phyloP scores from a whole-genome alignment of 2,113 vertebrate species.

The Columbina picui region DNA sequence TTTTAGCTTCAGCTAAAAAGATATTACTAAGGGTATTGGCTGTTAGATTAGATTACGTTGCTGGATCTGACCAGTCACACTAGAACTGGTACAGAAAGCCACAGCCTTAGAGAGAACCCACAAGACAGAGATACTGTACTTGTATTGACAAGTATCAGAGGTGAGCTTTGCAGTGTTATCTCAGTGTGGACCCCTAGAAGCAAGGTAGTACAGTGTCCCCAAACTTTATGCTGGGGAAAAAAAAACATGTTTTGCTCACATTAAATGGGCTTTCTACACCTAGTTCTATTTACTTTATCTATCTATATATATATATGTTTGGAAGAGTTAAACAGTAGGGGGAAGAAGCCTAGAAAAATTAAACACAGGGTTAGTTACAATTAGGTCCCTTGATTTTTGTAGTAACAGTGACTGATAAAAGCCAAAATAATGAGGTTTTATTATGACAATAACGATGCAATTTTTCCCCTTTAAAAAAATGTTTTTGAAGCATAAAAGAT shows the following conservation, averaged over 20 bases:
- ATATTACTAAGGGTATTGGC: background rate
- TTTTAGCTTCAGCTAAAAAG: background rate
- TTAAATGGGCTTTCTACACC: background rate
- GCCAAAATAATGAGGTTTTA: background rate
- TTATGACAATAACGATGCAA: slow-evolving; percentile 14
- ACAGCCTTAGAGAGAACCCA: background rate
- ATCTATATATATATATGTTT: background rate
- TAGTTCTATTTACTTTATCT: background rate
- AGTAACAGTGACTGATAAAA: background rate
- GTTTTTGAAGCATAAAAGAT: background rate
- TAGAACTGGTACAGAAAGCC: background rate
- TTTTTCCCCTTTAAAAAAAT: background rate
- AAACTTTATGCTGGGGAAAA: background rate
- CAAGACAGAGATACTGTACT: background rate
- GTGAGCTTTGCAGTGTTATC: background rate
- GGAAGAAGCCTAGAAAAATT: background rate
- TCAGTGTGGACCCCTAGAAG: background rate
- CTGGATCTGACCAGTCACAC: background rate
- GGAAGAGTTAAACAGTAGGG: background rate
- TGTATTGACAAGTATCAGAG: background rate
- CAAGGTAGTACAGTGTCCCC: background rate
- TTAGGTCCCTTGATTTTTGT: background rate
- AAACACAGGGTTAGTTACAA: background rate
- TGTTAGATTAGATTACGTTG: background rate
- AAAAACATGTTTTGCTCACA: background rate